A percentile compares a stretch with the other conserved stretches of the same genome.
Conservation (phyloP, 2,113 vertebrate species). For the Globicephala melas region DNA sequence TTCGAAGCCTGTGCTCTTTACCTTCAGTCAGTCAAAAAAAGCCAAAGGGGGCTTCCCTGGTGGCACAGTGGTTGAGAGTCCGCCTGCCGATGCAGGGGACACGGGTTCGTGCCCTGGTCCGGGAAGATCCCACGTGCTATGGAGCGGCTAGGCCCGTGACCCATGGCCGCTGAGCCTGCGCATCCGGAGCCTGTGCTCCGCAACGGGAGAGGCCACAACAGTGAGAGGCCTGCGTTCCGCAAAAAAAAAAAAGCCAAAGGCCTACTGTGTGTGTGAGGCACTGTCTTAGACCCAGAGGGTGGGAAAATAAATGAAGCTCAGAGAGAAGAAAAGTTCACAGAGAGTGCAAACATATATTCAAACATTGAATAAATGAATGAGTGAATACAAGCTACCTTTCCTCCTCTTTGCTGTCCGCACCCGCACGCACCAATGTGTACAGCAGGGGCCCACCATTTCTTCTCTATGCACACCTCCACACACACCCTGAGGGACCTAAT, state of each 20-base stretch:
- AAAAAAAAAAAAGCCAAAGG: not conserved
- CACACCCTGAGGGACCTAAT: not conserved
- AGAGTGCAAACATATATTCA: not conserved
- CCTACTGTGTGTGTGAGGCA: not conserved
- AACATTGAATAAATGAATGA: not conserved
- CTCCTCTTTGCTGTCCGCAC: not conserved
- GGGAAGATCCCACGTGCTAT: no score
- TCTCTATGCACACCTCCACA: accelerated
- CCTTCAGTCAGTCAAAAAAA: not conserved
- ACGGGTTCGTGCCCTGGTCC: no score
- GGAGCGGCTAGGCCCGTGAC: no score
- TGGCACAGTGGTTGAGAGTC: no score
- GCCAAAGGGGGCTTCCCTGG: not conserved
- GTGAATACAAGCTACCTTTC: not conserved
- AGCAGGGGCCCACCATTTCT: no score
- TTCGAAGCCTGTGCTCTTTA: not conserved
- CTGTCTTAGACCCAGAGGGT: not conserved
- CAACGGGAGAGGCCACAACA: no score
- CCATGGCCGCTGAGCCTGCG: no score
- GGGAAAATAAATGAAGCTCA: not conserved
- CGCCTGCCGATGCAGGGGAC: no score
- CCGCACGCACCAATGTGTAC: not conserved
- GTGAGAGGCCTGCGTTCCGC: no score
- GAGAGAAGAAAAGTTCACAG: not conserved
- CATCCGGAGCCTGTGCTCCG: no score